Evolutionary conservation across 2,113 vertebrate genomes (phyloP).

Genomic region (Brachyhypopomus occidentalis): DNA sequence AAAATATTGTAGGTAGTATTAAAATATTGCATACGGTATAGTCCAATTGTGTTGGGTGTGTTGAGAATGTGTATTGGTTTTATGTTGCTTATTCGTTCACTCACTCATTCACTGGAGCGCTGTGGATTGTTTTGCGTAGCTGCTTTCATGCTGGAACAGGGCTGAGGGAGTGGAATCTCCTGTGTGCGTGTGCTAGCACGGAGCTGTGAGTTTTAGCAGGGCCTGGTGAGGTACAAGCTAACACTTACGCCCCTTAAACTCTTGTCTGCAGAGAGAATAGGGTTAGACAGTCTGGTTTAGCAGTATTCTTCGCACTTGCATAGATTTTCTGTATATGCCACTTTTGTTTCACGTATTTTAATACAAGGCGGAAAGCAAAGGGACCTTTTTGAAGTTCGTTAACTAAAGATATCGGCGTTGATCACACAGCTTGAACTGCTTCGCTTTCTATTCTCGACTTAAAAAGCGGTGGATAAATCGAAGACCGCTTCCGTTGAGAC

Average conservation of each 20-base stretch:
- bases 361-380: not conserved
- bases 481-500: not conserved
- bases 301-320: not conserved
- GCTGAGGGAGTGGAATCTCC: conserved; percentile 61
- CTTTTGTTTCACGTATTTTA: not conserved
- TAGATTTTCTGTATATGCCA: not conserved
- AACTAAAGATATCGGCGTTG: not conserved
- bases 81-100: too few species aligned
- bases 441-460: not conserved
- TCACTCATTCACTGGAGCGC: too few species aligned
- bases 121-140: not conserved
- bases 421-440: not conserved
- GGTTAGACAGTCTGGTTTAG: not conserved
- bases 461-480: not conserved
- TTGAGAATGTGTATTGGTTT: too few species aligned
- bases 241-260: conserved; percentile 34
- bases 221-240: conserved; percentile 43
- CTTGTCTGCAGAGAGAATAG: conserved; percentile 7
- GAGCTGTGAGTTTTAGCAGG: conserved; percentile 67
- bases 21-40: too few species aligned
- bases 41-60: too few species aligned
- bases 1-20: too few species aligned
- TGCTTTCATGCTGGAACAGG: conserved; percentile 31
- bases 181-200: conserved; percentile 56
- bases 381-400: not conserved